These are phyloP conservation scores for Chiroxiphia lanceolata DNA, from an alignment of 2,797 vertebrate species.

Conservation along the genomic window DNA sequence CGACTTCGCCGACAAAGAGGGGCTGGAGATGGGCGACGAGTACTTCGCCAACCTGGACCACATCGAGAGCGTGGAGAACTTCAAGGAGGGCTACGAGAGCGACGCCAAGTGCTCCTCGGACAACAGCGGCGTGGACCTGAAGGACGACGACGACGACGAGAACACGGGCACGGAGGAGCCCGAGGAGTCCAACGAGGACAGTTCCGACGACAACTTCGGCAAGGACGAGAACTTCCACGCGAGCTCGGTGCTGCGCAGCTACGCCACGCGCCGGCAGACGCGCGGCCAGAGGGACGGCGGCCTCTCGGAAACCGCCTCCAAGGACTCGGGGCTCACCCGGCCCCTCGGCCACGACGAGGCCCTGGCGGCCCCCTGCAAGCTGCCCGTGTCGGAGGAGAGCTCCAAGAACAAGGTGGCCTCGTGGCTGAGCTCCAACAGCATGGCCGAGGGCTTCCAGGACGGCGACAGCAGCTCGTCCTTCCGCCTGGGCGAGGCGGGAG, in stretches of 20 bases:
- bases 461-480: slow-evolving; percentile 66
- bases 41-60: slow-evolving; percentile 98
- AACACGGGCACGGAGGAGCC: slow-evolving; percentile 88
- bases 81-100: slow-evolving; percentile 98
- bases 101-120: slow-evolving; percentile 94
- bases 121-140: slow-evolving; percentile 93
- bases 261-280: slow-evolving; percentile 92
- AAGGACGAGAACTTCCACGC: slow-evolving; percentile 88
- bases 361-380: slow-evolving; percentile 71
- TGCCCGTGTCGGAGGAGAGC: slow-evolving; percentile 86
- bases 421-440: slow-evolving; percentile 88
- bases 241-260: slow-evolving; percentile 94
- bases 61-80: slow-evolving; percentile 98
- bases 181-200: slow-evolving; percentile 91
- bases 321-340: slow-evolving; percentile 69
- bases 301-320: slow-evolving; percentile 55
- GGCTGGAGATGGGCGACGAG: slow-evolving; percentile 96
- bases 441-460: slow-evolving; percentile 68
- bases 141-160: slow-evolving; percentile 77
- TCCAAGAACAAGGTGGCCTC: slow-evolving; percentile 95
- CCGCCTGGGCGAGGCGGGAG: slow-evolving; percentile 38
- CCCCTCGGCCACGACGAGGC: slow-evolving; percentile 62
- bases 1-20: slow-evolving; percentile 97
- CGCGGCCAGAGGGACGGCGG: slow-evolving; percentile 88
- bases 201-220: slow-evolving; percentile 93